Evolutionary conservation across 2,113 vertebrate genomes (phyloP).

Genomic region (Heliornis fulica): DNA sequence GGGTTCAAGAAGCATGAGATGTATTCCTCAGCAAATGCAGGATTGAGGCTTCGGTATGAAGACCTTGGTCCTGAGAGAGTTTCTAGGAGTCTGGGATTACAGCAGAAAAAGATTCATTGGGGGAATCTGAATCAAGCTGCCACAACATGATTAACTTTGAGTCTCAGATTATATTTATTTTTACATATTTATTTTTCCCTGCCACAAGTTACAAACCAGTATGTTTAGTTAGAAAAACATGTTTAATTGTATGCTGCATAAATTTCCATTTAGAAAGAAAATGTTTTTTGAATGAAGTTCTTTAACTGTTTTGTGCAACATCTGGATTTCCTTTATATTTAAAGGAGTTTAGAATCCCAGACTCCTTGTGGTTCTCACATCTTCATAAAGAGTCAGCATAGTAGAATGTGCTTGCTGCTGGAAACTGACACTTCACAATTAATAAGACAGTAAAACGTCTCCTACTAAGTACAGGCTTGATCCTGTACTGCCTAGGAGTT

Average conservation of each 20-base stretch:
- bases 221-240: constrained; percentile 69
- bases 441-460: neutral
- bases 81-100: neutral
- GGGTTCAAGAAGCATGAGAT: neutral
- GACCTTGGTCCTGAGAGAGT: neutral
- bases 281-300: constrained; percentile 67
- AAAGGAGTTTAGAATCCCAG: constrained; percentile 49
- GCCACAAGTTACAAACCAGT: constrained; percentile 58
- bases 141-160: neutral
- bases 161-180: constrained; percentile 59
- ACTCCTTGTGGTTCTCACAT: constrained; percentile 46
- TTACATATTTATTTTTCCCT: constrained; percentile 63
- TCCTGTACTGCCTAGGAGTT: neutral
- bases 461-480: constrained; percentile 15
- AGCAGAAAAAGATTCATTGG: neutral
- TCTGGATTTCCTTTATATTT: constrained; percentile 47
- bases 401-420: constrained; percentile 41
- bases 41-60: neutral
- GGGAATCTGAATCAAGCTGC: neutral
- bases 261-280: constrained; percentile 65
- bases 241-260: constrained; percentile 56
- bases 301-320: constrained; percentile 53
- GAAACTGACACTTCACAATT: constrained; percentile 4
- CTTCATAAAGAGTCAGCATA: constrained; percentile 34
- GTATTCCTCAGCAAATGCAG: neutral